Evolutionary conservation across 1,140 invertebrate species (phyloP).

Genomic region (Pseudomyrmex flavicornis): DNA sequence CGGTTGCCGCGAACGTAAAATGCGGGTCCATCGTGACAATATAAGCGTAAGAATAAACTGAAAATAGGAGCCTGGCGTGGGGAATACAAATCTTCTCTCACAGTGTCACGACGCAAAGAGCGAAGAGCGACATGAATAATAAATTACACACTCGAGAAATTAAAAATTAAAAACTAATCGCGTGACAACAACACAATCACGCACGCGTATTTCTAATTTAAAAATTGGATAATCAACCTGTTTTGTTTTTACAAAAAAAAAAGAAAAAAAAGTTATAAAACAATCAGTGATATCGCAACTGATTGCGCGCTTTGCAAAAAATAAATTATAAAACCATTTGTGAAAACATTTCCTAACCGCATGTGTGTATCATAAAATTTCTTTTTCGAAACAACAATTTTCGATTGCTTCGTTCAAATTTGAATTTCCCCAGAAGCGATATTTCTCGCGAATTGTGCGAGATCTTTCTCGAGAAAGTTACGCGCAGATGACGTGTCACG

Average conservation of each 20-base stretch:
- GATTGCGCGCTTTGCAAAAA: too few species aligned
- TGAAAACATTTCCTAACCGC: too few species aligned
- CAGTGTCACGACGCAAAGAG: neutral
- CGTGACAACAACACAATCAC: too few species aligned
- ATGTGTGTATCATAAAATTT: too few species aligned
- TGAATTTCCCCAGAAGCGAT: neutral
- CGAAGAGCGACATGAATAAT: neutral
- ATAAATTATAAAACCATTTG: too few species aligned
- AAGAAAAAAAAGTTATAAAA: too few species aligned
- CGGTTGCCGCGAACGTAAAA: slow-evolving; percentile 50
- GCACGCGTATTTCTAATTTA: too few species aligned
- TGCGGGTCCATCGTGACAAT: slow-evolving; percentile 56
- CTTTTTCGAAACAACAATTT: too few species aligned
- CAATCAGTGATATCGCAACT: too few species aligned
- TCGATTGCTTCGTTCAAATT: neutral
- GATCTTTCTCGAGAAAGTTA: neutral
- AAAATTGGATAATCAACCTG: neutral
- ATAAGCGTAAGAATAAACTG: slow-evolving; percentile 49
- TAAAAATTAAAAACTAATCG: slow-evolving; percentile 7
- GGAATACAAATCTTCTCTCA: slow-evolving; percentile 47
- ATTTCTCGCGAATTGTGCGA: neutral
- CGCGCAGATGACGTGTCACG: slow-evolving; percentile 24
- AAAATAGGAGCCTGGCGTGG: slow-evolving; percentile 40
- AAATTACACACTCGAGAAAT: neutral
- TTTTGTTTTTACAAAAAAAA: neutral